Base-by-base conservation (phyloP, 1,140 invertebrate genomes). In the Littorina saxatilis region DNA sequence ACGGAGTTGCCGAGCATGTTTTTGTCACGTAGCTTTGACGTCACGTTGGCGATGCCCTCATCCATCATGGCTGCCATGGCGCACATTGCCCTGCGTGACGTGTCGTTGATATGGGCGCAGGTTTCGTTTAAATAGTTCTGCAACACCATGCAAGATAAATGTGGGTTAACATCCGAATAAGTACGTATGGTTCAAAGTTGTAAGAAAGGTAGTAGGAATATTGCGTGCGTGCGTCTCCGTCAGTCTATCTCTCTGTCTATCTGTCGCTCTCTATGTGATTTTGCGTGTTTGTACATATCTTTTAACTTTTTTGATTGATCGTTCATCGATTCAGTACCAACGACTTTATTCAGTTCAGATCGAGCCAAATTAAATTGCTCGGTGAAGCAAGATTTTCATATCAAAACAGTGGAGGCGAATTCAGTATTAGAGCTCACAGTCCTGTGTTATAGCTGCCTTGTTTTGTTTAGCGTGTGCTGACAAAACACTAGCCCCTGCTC, bases 1-100 rank as follows among this genome's bases (percentile, higher is more conserved):
- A 91, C 40, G 1, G 84, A 76, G 74, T 91, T 87, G 11, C 86
- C 35, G 23, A 88, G 63, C 50, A 87, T 77, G 0, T 93, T 91
- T 39, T 92, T 93, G 35, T 47, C 50, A 15, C 27, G 27, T 37
- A 79, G 66, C 37, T 68, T 23, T 39, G 37, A 43, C 50, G 75
- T 78, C 37, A 84, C 66, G 52, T 78, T 81, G 20, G 23, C 55
- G 52, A 79, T 68, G 13, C 61, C 79, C 40, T 81, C 76, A 43
- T 84, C 75, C 58, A 84, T 50, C 50, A 75, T 79, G 37, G 80
- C 68, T 15, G 58, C 55, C 76, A 81, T 79, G n/a, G 50, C 79
- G 58, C 61, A 39, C 72, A 58, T 5, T 1, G 2, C 20, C 5
- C 39, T 40, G 11, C 47, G 47, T 29, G 7, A 11, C 9, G 47